phyloP scores from a whole-genome alignment of 2,888 invertebrate species.

The Julus scandinavius region DNA sequence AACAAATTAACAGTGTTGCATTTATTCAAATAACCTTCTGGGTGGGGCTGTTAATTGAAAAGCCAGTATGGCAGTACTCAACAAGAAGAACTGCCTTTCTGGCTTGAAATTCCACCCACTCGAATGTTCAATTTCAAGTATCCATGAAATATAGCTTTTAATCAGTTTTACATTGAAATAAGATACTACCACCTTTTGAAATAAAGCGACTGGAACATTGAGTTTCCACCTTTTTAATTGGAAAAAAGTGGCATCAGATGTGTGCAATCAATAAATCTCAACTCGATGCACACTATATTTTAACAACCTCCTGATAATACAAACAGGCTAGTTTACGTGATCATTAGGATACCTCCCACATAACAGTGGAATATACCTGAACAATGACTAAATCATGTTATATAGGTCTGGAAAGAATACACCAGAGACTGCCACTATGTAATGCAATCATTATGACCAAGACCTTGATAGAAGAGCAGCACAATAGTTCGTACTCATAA shows the following conservation, averaged over 20 bases:
- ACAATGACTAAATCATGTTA: neutral
- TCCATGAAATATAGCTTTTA: neutral
- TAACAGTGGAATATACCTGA: neutral
- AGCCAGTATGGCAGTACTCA: neutral
- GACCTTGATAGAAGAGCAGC: neutral
- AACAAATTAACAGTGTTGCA: constrained; percentile 31
- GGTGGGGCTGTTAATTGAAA: constrained; percentile 32
- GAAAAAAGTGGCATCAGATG: neutral
- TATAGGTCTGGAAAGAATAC: neutral
- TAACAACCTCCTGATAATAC: neutral
- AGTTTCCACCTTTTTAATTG: neutral
- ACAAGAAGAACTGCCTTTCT: constrained; percentile 18
- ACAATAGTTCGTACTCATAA: neutral
- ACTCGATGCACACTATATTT: neutral
- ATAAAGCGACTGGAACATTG: too few relatives aligned
- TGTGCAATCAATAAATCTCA: neutral
- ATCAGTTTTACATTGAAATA: too few relatives aligned
- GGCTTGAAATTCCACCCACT: neutral
- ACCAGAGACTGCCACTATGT: neutral
- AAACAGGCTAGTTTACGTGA: neutral
- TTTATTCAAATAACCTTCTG: neutral
- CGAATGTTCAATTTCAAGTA: neutral
- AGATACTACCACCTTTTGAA: too few relatives aligned
- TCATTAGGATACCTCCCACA: neutral
- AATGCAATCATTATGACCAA: neutral